Evolutionary conservation across 64 coral and sea anemone species (phyloP).

Genomic region (Pocillopora verrucosa): DNA sequence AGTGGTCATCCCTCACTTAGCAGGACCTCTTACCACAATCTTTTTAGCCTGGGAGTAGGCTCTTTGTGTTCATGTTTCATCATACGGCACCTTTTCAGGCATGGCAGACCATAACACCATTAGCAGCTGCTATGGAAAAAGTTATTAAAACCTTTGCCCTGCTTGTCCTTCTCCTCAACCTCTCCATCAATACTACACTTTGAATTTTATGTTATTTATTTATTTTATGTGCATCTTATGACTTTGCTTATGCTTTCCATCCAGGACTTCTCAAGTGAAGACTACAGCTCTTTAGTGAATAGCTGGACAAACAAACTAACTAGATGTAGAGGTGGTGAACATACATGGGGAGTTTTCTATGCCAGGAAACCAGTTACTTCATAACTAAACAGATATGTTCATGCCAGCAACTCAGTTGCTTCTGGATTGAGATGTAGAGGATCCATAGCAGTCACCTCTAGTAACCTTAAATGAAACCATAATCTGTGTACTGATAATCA

Average conservation of each 20-base stretch:
- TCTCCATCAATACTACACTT: neutral
- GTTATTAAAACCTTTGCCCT: neutral
- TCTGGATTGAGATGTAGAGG: too few relatives aligned
- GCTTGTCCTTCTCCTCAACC: neutral
- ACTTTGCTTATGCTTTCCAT: neutral
- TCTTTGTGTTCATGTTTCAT: too few relatives aligned
- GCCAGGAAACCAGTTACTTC: conserved; percentile 44
- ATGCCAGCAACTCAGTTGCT: too few relatives aligned
- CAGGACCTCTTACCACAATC: too few relatives aligned
- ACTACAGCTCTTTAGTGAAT: conserved; percentile 53
- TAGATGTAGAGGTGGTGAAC: conserved; percentile 72
- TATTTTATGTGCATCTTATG: neutral
- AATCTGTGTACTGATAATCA: too few relatives aligned
- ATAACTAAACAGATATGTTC: neutral
- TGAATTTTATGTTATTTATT: neutral
- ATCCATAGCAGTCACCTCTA: too few relatives aligned
- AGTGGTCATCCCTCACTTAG: too few relatives aligned
- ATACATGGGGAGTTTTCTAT: conserved; percentile 82
- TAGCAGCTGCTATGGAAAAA: too few relatives aligned
- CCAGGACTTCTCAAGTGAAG: conserved; percentile 78
- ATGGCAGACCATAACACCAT: too few relatives aligned
- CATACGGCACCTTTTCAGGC: too few relatives aligned
- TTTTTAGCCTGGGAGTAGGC: too few relatives aligned
- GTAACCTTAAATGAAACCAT: too few relatives aligned
- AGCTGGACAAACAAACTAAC: conserved; percentile 86